phyloP scores from a whole-genome alignment of 2,797 vertebrate species.

The Pseudomugil gertrudae region DNA sequence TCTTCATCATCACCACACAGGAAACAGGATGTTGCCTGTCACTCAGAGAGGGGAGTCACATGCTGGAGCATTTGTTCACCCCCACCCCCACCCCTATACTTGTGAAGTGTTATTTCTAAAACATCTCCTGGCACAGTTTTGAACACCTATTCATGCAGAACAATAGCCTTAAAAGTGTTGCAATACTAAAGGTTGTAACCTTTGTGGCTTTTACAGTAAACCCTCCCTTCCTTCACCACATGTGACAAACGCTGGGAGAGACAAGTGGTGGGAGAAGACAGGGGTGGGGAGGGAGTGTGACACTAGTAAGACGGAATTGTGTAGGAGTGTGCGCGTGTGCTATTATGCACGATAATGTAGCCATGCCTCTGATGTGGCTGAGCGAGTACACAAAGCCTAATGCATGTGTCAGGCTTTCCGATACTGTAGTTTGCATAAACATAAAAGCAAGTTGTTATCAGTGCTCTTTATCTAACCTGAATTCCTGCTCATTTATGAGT shows the following conservation, averaged over 20 bases:
- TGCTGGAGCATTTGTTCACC: constrained; percentile 33
- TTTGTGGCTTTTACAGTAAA: constrained; percentile 58
- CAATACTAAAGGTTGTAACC: constrained; percentile 53
- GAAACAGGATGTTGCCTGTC: constrained; percentile 59
- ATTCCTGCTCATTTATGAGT: constrained; percentile 4
- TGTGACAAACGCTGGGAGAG: constrained; percentile 43
- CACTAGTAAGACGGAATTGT: constrained; percentile 43
- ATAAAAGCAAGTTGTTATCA: constrained; percentile 6
- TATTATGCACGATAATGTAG: constrained; percentile 20
- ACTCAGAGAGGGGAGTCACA: constrained; percentile 45
- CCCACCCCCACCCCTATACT: not conserved
- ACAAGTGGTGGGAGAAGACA: constrained; percentile 42
- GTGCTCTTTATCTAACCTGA: not conserved
- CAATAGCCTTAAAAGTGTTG: constrained; percentile 56
- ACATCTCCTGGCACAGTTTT: constrained; percentile 43
- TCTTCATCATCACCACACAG: constrained; percentile 14
- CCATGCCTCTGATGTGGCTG: constrained; percentile 8
- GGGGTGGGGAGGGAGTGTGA: constrained; percentile 52
- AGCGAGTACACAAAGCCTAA: not conserved
- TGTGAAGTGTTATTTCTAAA: constrained; percentile 27
- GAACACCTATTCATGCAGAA: constrained; percentile 59
- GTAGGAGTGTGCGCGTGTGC: constrained; percentile 29
- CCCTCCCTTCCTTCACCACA: constrained; percentile 58
- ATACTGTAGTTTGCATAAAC: constrained; percentile 11
- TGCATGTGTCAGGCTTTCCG: no score